Base-by-base conservation (phyloP, 2,797 vertebrate genomes). In the Pipistrellus pygmaeus region DNA sequence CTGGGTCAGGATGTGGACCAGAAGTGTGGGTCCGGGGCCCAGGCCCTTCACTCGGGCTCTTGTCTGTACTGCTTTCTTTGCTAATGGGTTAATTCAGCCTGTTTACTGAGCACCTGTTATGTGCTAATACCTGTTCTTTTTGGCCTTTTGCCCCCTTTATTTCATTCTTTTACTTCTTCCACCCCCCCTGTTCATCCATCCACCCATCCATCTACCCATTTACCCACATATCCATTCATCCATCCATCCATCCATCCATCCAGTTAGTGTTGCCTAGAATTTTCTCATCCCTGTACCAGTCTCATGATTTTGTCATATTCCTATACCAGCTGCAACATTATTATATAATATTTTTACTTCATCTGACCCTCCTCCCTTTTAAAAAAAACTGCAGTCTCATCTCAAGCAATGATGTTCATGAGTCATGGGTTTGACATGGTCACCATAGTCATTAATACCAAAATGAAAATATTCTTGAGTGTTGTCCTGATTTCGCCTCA, bases 401-500 rank as follows among this genome's bases (percentile, higher is more conserved):
- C 57, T 60, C 60, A 53, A 38, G 85, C 30, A 66, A 10, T 18
- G 21, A 6, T 27, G 18, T 44, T 83, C 30, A 4, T 7, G 30
- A 86, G 12, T 66, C 35, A 20, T 53, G 72, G 46, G 38, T 76
- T 60, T 44, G 77, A 25, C 75, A 6, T 2, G 51, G 5, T 30
- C 8, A 38, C n/a, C 11, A 0, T 38, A 17, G 77, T 46, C 46
- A 18, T 7, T 35, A 60, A 44, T 30, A 25, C 38, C 27, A 51
- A 46, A 71, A n/a, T 51, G 35, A 32, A 57, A 71, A 13, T 9
- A 11, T 13, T 80, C 20, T n/a, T 15, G 32, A 25, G 17, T 0
- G 1, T 32, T 55, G 73, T n/a, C 35, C 17, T 20, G 2, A 0
- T 0, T 14, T 25, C 0, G 0, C 55, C 25, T 27, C n/a, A 13